Base-by-base conservation (phyloP, 2,113 vertebrate genomes). In the Thalassoma bifasciatum region DNA sequence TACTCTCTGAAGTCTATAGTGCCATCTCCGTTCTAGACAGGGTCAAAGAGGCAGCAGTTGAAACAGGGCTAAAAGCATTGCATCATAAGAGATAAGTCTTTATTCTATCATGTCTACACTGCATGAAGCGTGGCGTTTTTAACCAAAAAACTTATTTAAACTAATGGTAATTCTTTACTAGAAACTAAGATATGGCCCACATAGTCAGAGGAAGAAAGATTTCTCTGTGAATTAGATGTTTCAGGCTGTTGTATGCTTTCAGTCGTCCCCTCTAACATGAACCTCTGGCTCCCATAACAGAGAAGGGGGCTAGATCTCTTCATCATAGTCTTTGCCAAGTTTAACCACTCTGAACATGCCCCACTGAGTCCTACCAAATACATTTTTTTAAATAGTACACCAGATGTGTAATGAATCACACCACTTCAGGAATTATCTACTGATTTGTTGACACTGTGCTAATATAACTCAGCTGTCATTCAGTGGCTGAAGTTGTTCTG, bases 1-100 rank as follows among this genome's bases (percentile, higher is more conserved):
- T 99, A 99, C 86, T 99, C 98, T 87, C 98, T 95, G 93, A 99
- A 99, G 92, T 99, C 98, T 0, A 99, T 96, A 75, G 95, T 97
- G 83, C 97, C 97, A 37, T 99, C 97, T 8, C 94, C 93, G 40
- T 99, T 93, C 98, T 99, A 82, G 56, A 83, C 0, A 50, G 26
- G 17, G 63, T 58, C 3, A 77, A 46, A 68, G 36, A 23, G n/a
- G 6, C 37, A 85, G 42, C 17, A 16, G 22, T 7, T 34, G 52
- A 62, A 17, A 62, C 1, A 44, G 38, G 16, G 46, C 0, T 53
- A 23, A 60, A 54, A 46, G 51, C 16, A 66, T 14, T 44, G 36
- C 0, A 13, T 66, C 22, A 47, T 38, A 7, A 64, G 58, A 0
- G 10, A 34, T 11, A 42, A 17, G 21, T 10, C 30, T 30, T 30